Conservation (phyloP, 2,113 vertebrate species). For the Melanerpes formicivorus region DNA sequence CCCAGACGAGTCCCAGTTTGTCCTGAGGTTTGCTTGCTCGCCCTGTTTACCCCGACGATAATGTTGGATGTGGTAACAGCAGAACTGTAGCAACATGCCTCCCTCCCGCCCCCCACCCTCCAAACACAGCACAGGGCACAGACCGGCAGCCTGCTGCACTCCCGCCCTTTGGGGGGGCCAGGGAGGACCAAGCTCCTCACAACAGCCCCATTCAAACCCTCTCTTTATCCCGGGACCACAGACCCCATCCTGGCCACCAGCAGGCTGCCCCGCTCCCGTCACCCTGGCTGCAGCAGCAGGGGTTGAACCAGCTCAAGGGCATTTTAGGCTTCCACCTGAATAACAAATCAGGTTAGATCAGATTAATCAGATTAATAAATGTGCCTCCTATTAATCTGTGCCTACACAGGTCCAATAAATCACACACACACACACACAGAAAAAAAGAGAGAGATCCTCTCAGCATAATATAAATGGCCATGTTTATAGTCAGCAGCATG, state of each 20-base stretch:
- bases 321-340: not conserved
- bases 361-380: not conserved
- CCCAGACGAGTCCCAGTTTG: slow-evolving; percentile 53
- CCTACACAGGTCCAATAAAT: not conserved
- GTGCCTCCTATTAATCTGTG: not conserved
- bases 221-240: not conserved
- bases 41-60: slow-evolving; percentile 44
- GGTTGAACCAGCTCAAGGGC: not conserved
- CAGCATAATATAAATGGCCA: not conserved
- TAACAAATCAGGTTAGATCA: not conserved
- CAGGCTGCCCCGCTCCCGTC: not conserved
- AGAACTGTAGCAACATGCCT: slow-evolving; percentile 73
- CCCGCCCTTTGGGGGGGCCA: rapidly evolving
- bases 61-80: slow-evolving; percentile 50
- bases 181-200: not conserved
- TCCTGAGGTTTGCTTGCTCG: slow-evolving; percentile 67
- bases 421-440: not conserved
- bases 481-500: slow-evolving; percentile 10
- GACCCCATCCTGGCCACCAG: not conserved
- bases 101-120: not conserved
- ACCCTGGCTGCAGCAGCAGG: rapidly evolving
- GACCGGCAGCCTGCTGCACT: rapidly evolving
- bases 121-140: not conserved
- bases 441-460: not conserved
- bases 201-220: not conserved